Conservation (phyloP, 2,113 vertebrate genomes). For the Notechis scutatus region DNA sequence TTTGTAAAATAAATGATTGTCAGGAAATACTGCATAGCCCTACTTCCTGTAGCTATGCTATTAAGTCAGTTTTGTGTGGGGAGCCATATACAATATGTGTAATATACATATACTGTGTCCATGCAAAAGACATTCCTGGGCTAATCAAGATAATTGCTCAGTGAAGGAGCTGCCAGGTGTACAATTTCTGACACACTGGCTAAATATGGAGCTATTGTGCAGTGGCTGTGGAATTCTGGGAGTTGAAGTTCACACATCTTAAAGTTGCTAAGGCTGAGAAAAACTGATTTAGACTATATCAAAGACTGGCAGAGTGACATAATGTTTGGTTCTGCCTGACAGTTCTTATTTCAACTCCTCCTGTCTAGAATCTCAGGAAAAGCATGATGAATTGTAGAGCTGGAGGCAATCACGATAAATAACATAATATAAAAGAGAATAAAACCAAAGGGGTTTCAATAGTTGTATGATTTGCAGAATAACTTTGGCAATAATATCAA, state of each 20-base stretch:
- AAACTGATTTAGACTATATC: not conserved
- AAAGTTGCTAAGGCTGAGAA: not conserved
- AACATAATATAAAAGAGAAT: not conserved
- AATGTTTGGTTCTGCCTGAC: not conserved
- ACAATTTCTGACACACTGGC: not conserved
- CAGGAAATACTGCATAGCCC: not conserved
- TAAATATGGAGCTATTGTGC: not conserved
- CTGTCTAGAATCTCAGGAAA: slow-evolving; percentile 9
- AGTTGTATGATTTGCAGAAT: not conserved
- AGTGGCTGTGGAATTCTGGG: not conserved
- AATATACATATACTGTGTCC: too few relatives aligned
- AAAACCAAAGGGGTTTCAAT: slow-evolving; percentile 12
- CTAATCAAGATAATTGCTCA: not conserved
- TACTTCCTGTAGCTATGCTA: not conserved
- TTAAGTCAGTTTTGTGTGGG: not conserved
- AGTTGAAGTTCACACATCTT: not conserved
- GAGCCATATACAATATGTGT: not conserved
- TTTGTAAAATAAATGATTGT: not conserved
- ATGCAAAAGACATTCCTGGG: not conserved
- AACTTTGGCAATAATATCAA: not conserved
- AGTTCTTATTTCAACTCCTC: slow-evolving; percentile 11
- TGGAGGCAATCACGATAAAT: slow-evolving; percentile 31
- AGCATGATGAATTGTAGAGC: slow-evolving; percentile 7
- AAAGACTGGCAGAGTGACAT: not conserved
- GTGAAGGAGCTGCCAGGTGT: not conserved